Conservation (phyloP, 1,140 invertebrate species). For the Heliconius congener region DNA sequence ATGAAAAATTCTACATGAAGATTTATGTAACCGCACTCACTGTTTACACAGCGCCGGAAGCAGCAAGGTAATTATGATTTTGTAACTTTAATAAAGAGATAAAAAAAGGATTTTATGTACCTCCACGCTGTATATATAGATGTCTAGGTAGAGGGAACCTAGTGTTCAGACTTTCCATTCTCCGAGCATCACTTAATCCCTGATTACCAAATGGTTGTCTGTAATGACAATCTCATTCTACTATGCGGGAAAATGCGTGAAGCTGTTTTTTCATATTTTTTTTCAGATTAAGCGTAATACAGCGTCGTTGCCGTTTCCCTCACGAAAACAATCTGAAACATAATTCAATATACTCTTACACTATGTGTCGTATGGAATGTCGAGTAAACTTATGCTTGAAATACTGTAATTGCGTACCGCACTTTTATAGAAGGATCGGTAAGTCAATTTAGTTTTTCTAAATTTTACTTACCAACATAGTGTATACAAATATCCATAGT, state of each 20-base stretch:
- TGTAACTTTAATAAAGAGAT: not conserved
- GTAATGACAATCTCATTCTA: no score
- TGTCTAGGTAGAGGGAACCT: not conserved
- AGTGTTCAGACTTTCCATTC: not conserved
- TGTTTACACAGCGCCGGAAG: conserved; percentile 74
- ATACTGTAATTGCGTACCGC: conserved; percentile 84
- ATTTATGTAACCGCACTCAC: conserved; percentile 74
- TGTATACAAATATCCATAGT: no score
- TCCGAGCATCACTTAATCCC: no score
- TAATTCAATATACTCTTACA: conserved; percentile 85
- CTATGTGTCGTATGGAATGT: conserved; percentile 85
- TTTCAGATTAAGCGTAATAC: conserved; percentile 81
- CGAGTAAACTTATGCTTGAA: conserved; percentile 82
- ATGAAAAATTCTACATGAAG: conserved; percentile 75
- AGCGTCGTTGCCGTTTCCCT: conserved; percentile 84
- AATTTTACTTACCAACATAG: no score
- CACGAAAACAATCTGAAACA: conserved; percentile 84
- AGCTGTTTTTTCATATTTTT: not conserved
- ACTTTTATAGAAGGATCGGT: conserved; percentile 83
- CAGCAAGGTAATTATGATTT: conserved; percentile 62
- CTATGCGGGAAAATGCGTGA: no score
- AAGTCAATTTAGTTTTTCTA: conserved; percentile 21
- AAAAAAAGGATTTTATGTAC: not conserved
- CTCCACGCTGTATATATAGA: not conserved
- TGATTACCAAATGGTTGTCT: no score